Evolutionary conservation across 2,113 vertebrate species (phyloP).

Genomic region (Charina bottae): DNA sequence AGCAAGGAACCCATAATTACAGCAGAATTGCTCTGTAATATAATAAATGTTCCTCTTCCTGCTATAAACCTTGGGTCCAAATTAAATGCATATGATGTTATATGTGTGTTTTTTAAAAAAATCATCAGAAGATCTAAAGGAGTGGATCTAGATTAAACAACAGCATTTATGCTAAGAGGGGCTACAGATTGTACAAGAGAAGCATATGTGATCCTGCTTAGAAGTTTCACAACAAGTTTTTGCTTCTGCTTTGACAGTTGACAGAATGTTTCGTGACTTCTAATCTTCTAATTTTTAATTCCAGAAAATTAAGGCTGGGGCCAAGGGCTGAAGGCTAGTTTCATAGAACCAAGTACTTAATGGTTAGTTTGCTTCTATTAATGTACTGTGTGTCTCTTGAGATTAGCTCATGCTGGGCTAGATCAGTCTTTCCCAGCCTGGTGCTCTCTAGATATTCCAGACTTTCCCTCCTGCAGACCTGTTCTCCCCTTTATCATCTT

Average conservation of each 20-base stretch:
- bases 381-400: background rate
- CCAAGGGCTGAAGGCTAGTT: background rate
- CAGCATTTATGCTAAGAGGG: constrained; percentile 10
- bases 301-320: background rate
- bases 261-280: background rate
- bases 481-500: too few species aligned
- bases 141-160: background rate
- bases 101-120: background rate
- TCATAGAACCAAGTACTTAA: background rate
- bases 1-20: constrained; percentile 13
- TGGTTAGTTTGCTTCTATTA: background rate
- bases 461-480: too few species aligned
- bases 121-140: background rate
- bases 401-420: background rate
- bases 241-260: background rate
- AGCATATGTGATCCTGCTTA: background rate
- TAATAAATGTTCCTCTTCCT: background rate
- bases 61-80: background rate
- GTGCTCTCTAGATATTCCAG: background rate
- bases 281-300: constrained; percentile 10
- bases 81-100: constrained; percentile 1
- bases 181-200: background rate
- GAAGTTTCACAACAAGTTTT: constrained; percentile 23
- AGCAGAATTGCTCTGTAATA: constrained; percentile 17
- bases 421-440: background rate